phyloP scores from a whole-genome alignment of 2,888 invertebrate genomes.

The Mimumesa dahlbomi region DNA sequence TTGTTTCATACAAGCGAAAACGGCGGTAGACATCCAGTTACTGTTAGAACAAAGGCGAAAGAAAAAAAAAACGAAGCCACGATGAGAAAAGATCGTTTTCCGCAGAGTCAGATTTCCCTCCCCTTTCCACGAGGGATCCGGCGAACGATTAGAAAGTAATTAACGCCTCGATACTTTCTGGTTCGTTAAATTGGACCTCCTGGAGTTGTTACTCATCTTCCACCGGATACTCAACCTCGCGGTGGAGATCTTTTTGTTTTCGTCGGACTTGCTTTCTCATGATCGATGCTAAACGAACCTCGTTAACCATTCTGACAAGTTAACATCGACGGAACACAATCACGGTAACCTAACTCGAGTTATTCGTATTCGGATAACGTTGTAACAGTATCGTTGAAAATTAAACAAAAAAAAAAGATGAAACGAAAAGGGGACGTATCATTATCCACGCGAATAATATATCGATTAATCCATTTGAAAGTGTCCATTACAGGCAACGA shows the following conservation, averaged over 20 bases:
- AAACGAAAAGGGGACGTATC: too few species aligned
- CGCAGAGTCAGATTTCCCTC: slow-evolving; percentile 49
- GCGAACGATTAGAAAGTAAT: slow-evolving; percentile 65
- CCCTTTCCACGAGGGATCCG: slow-evolving; percentile 8
- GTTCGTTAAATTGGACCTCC: slow-evolving; percentile 52
- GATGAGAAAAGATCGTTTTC: slow-evolving; percentile 53
- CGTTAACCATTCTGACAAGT: slow-evolving; percentile 29
- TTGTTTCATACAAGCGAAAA: slow-evolving; percentile 61
- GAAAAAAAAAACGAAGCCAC: slow-evolving; percentile 32
- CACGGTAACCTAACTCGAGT: too few species aligned
- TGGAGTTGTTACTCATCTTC: slow-evolving; percentile 40
- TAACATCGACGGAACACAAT: background rate
- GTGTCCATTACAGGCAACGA: too few species aligned
- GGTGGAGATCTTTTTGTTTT: slow-evolving; percentile 45
- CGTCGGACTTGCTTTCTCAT: slow-evolving; percentile 31
- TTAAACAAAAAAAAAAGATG: too few species aligned
- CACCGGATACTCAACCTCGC: slow-evolving; percentile 50
- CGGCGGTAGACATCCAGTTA: slow-evolving; percentile 63
- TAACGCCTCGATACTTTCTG: slow-evolving; percentile 47
- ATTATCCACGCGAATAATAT: too few species aligned
- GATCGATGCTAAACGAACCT: slow-evolving; percentile 9
- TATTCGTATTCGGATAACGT: too few species aligned
- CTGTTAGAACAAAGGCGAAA: too few species aligned
- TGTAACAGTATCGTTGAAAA: too few species aligned
- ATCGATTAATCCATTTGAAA: too few species aligned